These are phyloP conservation scores for Urocolius indicus DNA, from an alignment of 2,113 vertebrate genomes.

Conservation along the genomic window DNA sequence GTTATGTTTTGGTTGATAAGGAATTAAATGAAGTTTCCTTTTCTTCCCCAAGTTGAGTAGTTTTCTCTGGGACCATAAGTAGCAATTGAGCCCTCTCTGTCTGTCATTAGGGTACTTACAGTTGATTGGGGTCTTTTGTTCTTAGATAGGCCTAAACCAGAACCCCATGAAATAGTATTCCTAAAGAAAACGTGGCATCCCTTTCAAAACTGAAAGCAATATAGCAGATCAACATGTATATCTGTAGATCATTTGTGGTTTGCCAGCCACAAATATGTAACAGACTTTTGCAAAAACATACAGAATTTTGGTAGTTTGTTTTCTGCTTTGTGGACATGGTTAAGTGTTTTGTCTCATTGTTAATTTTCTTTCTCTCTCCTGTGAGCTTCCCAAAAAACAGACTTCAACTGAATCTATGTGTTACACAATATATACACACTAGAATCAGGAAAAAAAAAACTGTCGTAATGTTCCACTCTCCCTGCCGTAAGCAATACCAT, in stretches of 20 bases:
- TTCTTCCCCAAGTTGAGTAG: too few species aligned
- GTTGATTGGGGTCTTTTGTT: too few species aligned
- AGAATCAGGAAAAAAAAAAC: background rate
- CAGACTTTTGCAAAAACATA: background rate
- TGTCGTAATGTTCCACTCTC: background rate
- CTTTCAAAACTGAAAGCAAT: background rate
- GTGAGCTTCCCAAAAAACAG: background rate
- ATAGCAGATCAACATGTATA: background rate
- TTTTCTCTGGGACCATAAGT: too few species aligned
- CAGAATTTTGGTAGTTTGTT: background rate
- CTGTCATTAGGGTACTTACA: too few species aligned
- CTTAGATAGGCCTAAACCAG: too few species aligned
- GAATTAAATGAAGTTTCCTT: too few species aligned
- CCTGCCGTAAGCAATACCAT: fast-evolving
- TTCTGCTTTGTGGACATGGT: background rate
- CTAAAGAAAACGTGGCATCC: background rate
- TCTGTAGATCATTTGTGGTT: background rate
- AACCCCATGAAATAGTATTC: background rate
- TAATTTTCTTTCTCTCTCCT: background rate
- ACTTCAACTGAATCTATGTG: background rate
- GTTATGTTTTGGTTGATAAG: too few species aligned
- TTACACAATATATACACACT: background rate
- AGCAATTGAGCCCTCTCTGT: too few species aligned
- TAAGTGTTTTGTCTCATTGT: background rate
- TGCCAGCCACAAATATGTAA: background rate